Evolutionary conservation across 2,113 vertebrate genomes (phyloP).

Genomic region (Hylia prasina): DNA sequence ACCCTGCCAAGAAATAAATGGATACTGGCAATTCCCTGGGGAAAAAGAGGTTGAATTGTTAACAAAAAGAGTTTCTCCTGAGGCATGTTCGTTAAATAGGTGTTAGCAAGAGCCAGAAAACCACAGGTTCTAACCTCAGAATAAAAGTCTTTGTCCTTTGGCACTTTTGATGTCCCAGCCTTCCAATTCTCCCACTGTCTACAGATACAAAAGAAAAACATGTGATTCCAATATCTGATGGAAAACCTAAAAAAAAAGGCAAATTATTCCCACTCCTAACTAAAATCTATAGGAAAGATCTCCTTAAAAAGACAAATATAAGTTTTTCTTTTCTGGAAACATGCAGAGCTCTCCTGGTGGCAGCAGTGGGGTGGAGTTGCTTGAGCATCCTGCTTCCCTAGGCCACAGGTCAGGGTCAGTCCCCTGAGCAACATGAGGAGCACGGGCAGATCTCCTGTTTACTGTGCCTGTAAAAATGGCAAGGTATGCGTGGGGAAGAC

Average conservation of each 20-base stretch:
- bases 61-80: constrained; percentile 14
- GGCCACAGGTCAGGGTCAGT: background rate
- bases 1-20: constrained; percentile 47
- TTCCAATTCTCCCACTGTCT: background rate
- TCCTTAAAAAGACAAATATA: background rate
- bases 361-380: background rate
- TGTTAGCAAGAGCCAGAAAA: constrained; percentile 9
- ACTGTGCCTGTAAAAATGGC: background rate
- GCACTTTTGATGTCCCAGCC: background rate
- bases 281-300: background rate
- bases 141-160: constrained; percentile 21
- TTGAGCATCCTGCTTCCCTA: background rate
- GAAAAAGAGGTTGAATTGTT: constrained; percentile 30
- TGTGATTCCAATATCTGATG: background rate
- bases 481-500: background rate
- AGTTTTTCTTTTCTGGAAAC: background rate
- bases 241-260: background rate
- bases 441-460: background rate
- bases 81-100: background rate
- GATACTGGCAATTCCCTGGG: constrained; percentile 22
- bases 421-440: background rate
- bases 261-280: background rate
- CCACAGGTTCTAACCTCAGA: background rate
- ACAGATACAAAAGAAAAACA: background rate
- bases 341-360: background rate